Evolutionary conservation across 2,797 vertebrate species (phyloP), one percentile per base, ranked within the genome.

Genomic region (Phataginus tetradactyla): DNA sequence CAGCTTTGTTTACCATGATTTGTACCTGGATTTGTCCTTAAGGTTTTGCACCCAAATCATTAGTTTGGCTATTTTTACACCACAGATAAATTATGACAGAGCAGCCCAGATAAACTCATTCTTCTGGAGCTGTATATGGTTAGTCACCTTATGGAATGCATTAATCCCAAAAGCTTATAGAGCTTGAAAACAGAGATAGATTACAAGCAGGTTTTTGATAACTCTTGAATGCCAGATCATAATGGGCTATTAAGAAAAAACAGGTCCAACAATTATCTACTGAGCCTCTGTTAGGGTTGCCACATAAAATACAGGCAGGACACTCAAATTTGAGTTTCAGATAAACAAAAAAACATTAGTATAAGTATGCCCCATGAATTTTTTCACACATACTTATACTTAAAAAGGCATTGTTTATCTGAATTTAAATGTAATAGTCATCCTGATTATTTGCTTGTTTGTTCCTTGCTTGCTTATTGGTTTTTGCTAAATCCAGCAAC

Each of bases 161-260:
- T 90, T 94, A 88, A 92, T 55, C 77, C 42, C 51, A 14, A 77
- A 91, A 61, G 20, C 55, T 66, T 63, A 93, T 75, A 75, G 15
- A 94, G 14, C 10, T 86, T 39, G 49, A 63, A 92, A 91, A 86
- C 1, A 89, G 34, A 96, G 39, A 63, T 64, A 81, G 77, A 94
- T 91, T 39, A 10, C 51, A 89, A 97, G 34, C 83, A 96, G 45
- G 6, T 80, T 95, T 95, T 91, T 79, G 83, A 86, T 89, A 75
- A 34, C 84, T 80, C 86, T 61, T 90, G 29, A 66, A 66, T 77
- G 84, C 80, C 53, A 89, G 21, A 86, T 72, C 83, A 59, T 72
- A 91, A 77, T 45, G 34, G 27, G 29, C 77, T 95, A 37, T 59
- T 51, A 77, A 88, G 34, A 79, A 72, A 80, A 83, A 49, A 90